Evolutionary conservation across 1,140 invertebrate species (phyloP).

Genomic region (Galleria mellonella): DNA sequence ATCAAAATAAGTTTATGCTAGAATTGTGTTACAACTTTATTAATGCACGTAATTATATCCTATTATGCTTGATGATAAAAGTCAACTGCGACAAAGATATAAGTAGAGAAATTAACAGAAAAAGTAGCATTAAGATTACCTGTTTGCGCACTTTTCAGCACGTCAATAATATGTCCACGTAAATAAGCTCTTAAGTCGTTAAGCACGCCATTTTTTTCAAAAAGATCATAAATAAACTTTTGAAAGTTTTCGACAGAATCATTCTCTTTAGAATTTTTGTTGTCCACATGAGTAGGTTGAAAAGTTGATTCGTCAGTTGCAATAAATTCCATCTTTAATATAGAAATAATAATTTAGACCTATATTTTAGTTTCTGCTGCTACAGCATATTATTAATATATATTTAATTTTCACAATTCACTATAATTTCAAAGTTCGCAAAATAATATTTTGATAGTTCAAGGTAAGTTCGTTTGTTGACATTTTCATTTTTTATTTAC

Average conservation of each 20-base stretch:
- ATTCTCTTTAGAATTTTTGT: constrained; percentile 14
- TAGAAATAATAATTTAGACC: neutral
- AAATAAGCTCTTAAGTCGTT: constrained; percentile 72
- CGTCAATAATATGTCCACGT: constrained; percentile 72
- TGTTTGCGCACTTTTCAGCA: constrained; percentile 61
- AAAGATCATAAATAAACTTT: constrained; percentile 70
- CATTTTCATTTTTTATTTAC: constrained; percentile 22
- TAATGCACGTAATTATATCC: too few species aligned
- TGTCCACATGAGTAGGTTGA: constrained; percentile 4
- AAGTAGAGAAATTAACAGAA: too few species aligned
- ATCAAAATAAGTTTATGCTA: too few species aligned
- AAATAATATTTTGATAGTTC: constrained; percentile 33
- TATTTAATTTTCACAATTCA: constrained; percentile 13
- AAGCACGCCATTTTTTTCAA: constrained; percentile 74
- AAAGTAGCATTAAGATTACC: constrained; percentile 20
- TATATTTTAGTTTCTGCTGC: neutral
- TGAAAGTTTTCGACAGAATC: constrained; percentile 72
- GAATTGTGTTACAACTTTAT: too few species aligned
- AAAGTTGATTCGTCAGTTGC: constrained; percentile 7
- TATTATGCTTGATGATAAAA: too few species aligned
- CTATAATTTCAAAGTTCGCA: constrained; percentile 52
- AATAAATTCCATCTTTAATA: constrained; percentile 20
- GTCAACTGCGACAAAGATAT: too few species aligned
- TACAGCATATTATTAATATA: neutral
- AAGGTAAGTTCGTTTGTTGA: constrained; percentile 41